These are phyloP conservation scores for Ceratoteleas bidentatus DNA, from an alignment of 1,140 invertebrate species.

Conservation along the genomic window DNA sequence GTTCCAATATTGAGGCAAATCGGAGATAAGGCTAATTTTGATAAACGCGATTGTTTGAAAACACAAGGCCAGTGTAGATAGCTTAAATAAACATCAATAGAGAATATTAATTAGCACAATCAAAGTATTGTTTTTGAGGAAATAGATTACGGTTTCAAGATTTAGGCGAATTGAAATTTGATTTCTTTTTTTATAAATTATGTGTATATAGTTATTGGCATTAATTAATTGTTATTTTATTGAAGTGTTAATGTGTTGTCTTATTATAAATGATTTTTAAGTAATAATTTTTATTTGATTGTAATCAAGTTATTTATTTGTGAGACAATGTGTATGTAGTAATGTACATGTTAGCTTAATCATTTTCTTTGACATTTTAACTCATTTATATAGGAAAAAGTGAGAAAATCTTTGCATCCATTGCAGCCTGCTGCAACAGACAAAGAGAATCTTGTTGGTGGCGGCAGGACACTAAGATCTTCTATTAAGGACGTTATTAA, in stretches of 20 bases:
- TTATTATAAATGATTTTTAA: background rate
- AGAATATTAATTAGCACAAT: background rate
- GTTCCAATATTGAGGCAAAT: background rate
- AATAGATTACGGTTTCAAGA: background rate
- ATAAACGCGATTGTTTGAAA: background rate
- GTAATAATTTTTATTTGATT: background rate
- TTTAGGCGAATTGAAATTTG: background rate
- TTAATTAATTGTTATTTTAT: too few species aligned
- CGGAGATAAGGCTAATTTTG: background rate
- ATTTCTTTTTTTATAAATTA: too few species aligned
- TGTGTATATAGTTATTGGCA: too few species aligned
- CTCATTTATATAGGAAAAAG: slow-evolving; percentile 72
- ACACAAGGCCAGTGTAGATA: slow-evolving; percentile 17
- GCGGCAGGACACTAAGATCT: slow-evolving; percentile 72
- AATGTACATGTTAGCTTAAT: slow-evolving; percentile 15
- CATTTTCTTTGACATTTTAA: slow-evolving; percentile 48
- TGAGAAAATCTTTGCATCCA: slow-evolving; percentile 83
- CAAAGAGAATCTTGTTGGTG: slow-evolving; percentile 85
- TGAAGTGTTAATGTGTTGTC: too few species aligned
- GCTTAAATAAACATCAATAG: slow-evolving; percentile 15
- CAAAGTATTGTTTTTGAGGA: background rate
- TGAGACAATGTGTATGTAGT: background rate
- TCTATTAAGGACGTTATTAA: slow-evolving; percentile 68
- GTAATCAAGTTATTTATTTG: background rate
- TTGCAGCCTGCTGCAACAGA: slow-evolving; percentile 84